Evolutionary conservation across 2,888 invertebrate genomes (phyloP).

Genomic region (Conus canariensis): DNA sequence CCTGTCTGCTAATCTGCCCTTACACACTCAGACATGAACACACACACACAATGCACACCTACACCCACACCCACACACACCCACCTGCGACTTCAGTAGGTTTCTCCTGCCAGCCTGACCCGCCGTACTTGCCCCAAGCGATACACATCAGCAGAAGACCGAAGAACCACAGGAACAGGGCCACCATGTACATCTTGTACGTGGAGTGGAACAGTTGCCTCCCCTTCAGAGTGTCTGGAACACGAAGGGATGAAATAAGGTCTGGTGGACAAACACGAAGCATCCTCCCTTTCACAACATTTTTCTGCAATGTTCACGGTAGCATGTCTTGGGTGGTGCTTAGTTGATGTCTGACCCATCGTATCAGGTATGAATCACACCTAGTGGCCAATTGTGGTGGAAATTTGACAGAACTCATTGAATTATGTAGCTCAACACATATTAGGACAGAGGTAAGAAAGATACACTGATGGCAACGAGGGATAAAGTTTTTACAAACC

Average conservation of each 20-base stretch:
- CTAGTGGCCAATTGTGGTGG: too few relatives aligned
- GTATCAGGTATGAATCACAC: too few relatives aligned
- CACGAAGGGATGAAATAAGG: too few relatives aligned
- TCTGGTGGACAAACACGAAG: too few relatives aligned
- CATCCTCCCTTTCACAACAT: too few relatives aligned
- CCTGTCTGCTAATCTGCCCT: too few relatives aligned
- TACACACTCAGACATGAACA: not conserved
- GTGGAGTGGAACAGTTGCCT: constrained; percentile 92
- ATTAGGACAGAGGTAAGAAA: too few relatives aligned
- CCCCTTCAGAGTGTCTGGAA: constrained; percentile 86
- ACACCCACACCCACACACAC: not conserved
- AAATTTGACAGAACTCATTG: too few relatives aligned
- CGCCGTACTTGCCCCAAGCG: constrained; percentile 88
- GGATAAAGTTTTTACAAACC: too few relatives aligned
- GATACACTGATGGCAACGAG: too few relatives aligned
- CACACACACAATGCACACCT: not conserved
- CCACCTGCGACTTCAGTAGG: constrained; percentile 65
- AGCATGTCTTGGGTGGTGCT: not conserved
- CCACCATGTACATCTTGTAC: constrained; percentile 90
- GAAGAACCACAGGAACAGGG: constrained; percentile 84
- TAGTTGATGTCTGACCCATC: too few relatives aligned
- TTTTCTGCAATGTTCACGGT: not conserved
- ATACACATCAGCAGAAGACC: constrained; percentile 86
- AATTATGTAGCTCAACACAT: too few relatives aligned
- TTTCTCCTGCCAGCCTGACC: constrained; percentile 82